Conservation (phyloP, 2,888 invertebrate species). For the Tetragonula carbonaria region DNA sequence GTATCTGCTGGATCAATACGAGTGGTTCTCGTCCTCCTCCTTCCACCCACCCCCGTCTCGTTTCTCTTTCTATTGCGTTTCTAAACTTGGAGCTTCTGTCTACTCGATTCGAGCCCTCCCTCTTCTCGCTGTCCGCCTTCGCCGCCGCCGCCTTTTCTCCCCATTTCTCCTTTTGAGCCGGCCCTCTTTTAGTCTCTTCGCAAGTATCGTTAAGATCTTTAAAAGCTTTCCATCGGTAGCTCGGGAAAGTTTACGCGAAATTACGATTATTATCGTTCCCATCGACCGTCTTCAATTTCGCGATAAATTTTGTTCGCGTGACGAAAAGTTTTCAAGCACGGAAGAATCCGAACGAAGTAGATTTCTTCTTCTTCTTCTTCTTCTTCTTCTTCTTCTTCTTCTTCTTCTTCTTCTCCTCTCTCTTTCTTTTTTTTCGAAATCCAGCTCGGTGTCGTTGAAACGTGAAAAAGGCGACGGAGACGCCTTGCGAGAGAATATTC, state of each 20-base stretch:
- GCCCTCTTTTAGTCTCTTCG: slow-evolving; percentile 36
- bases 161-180: slow-evolving; percentile 31
- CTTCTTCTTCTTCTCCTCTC: too few relatives aligned
- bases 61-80: slow-evolving; percentile 63
- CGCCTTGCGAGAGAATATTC: not conserved
- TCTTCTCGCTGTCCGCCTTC: slow-evolving; percentile 10
- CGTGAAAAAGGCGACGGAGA: not conserved
- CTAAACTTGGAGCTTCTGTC: slow-evolving; percentile 63
- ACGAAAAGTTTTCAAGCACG: not conserved
- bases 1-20: slow-evolving; percentile 78
- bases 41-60: slow-evolving; percentile 4
- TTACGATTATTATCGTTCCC: slow-evolving; percentile 68
- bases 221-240: slow-evolving; percentile 57
- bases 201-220: slow-evolving; percentile 66
- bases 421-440: not conserved
- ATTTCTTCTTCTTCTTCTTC: not conserved
- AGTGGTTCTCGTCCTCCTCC: slow-evolving; percentile 54
- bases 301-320: slow-evolving; percentile 32
- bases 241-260: slow-evolving; percentile 61
- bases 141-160: not conserved
- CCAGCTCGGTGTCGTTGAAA: not conserved
- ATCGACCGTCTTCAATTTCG: slow-evolving; percentile 44
- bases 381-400: not conserved
- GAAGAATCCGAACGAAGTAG: not conserved
- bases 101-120: slow-evolving; percentile 26